A percentile compares a stretch with the other conserved stretches of the same genome.
Evolutionary conservation across 2,113 vertebrate species (phyloP).

Genomic region (Phalacrocorax carbo): DNA sequence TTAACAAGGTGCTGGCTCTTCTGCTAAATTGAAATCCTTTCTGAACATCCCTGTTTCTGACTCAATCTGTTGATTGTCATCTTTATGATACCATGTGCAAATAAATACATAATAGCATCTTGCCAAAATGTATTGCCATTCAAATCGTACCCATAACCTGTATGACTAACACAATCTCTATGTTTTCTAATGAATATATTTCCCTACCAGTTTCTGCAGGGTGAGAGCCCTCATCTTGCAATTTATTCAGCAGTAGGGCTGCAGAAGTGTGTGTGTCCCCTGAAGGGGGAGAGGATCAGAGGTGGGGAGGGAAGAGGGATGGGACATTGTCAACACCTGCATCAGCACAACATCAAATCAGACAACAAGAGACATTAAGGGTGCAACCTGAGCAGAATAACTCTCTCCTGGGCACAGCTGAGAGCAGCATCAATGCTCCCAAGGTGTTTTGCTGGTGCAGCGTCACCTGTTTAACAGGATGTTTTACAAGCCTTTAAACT

Average conservation of each 20-base stretch:
- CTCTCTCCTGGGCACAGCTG: not conserved
- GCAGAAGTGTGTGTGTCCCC: not conserved
- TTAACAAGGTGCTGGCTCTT: conserved; percentile 7
- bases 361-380: not conserved
- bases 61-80: conserved; percentile 16
- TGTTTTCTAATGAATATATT: not conserved
- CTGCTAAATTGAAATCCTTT: conserved; percentile 18
- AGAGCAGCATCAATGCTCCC: not conserved
- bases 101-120: conserved; percentile 32
- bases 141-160: not conserved
- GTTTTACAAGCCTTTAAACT: not conserved
- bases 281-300: not conserved
- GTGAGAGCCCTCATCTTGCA: not conserved
- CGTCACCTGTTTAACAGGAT: not conserved
- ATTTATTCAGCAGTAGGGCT: not conserved
- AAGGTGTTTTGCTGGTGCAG: not conserved
- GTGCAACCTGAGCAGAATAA: not conserved
- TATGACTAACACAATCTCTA: not conserved
- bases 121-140: not conserved
- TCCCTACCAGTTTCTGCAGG: not conserved
- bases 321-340: not conserved
- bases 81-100: not conserved
- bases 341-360: not conserved
- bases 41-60: not conserved
- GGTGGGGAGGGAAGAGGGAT: not conserved